A percentile compares a stretch with the other conserved stretches of the same genome.
These are phyloP conservation scores for Andrena camellia DNA, from an alignment of 2,888 invertebrate genomes.

Conservation along the genomic window DNA sequence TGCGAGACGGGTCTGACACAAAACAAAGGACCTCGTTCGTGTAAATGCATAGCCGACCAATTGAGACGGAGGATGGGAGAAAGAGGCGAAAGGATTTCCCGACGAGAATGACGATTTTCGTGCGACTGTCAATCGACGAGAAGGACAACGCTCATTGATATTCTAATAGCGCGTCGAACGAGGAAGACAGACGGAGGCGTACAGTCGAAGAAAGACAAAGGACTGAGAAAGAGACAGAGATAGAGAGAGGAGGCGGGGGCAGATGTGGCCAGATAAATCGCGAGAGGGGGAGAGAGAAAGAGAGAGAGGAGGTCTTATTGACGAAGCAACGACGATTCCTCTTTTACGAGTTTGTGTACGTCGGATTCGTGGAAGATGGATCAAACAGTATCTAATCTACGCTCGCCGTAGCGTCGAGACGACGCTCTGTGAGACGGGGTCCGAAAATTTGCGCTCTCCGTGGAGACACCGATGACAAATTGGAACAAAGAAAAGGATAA, in stretches of 20 bases:
- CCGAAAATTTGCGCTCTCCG: background rate
- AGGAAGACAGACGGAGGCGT: constrained; percentile 21
- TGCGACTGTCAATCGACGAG: constrained; percentile 25
- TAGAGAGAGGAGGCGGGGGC: constrained; percentile 5
- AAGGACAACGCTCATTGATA: constrained; percentile 62
- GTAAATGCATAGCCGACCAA: constrained; percentile 23
- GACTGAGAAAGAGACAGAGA: background rate
- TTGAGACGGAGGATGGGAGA: background rate
- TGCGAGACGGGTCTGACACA: background rate
- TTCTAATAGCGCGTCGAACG: constrained; percentile 54
- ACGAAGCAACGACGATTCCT: constrained; percentile 11
- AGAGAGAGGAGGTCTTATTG: constrained; percentile 17
- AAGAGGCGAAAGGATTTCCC: constrained; percentile 14
- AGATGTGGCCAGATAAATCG: constrained; percentile 8
- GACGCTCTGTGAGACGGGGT: background rate
- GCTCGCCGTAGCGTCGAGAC: constrained; percentile 5
- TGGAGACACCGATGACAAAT: background rate
- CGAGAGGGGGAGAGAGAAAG: constrained; percentile 26
- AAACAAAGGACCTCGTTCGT: constrained; percentile 14
- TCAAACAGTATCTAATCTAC: background rate
- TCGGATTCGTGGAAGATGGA: constrained; percentile 20
- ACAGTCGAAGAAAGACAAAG: background rate
- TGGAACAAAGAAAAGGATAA: background rate
- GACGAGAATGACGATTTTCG: constrained; percentile 34
- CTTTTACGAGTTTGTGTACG: constrained; percentile 10